Percentiles rank a stretch among this genome's conserved stretches.
Conservation (phyloP, 2,113 vertebrate genomes). For the Gnathonemus longibarbis region DNA sequence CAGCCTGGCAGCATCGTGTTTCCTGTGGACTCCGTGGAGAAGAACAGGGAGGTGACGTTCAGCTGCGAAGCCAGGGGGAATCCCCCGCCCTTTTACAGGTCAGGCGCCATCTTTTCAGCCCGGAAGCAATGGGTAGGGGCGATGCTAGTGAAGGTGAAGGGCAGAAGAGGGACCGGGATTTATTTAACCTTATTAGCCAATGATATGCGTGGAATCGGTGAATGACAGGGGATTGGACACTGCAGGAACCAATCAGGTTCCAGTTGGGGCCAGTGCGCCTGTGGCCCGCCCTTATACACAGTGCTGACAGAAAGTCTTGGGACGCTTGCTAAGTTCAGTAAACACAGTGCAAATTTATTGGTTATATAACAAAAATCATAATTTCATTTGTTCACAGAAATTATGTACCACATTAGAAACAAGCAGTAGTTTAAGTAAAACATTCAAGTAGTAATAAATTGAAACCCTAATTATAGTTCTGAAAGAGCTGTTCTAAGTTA, state of each 20-base stretch:
- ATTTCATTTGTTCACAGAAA: not conserved
- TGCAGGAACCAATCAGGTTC: not conserved
- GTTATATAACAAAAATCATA: not conserved
- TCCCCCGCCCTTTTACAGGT: conserved; percentile 67
- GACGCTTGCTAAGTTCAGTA: not conserved
- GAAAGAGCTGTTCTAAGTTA: not conserved
- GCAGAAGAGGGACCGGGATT: not conserved
- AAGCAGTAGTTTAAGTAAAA: not conserved
- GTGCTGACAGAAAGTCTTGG: not conserved
- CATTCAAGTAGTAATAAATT: not conserved
- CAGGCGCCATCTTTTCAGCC: not conserved
- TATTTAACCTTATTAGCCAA: not conserved
- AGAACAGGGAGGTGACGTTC: conserved; percentile 82
- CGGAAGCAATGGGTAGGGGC: not conserved
- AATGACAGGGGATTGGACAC: not conserved
- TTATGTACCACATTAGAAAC: not conserved
- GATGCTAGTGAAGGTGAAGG: not conserved
- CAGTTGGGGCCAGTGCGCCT: not conserved
- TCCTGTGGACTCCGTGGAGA: conserved; percentile 81
- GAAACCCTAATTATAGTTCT: not conserved
- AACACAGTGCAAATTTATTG: not conserved
- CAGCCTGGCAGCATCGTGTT: conserved; percentile 85
- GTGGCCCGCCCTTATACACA: not conserved
- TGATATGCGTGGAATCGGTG: not conserved
- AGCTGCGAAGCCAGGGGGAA: conserved; percentile 85